phyloP scores from a whole-genome alignment of 2,888 invertebrate genomes.

The Siphonodentalium dalli region DNA sequence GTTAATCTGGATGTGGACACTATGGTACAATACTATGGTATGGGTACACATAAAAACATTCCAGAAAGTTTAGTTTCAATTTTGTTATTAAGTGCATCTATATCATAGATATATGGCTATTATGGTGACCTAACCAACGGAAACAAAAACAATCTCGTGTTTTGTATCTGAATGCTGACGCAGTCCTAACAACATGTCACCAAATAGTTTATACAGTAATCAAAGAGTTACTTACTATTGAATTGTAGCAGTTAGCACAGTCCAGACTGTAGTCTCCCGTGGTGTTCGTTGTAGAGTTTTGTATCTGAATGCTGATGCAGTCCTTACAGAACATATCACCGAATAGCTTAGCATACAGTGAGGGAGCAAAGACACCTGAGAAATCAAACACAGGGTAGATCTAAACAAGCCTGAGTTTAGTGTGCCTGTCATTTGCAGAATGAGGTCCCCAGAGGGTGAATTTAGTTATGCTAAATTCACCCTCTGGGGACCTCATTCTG shows the following conservation, averaged over 20 bases:
- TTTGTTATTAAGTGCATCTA: no score
- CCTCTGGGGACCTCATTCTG: no score
- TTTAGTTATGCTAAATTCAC: no score
- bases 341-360: slow-evolving; percentile 54
- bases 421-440: no score
- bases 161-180: slow-evolving; percentile 26
- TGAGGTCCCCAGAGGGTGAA: no score
- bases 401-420: background rate
- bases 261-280: slow-evolving; percentile 25
- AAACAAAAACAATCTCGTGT: no score
- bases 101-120: no score
- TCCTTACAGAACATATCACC: slow-evolving; percentile 47
- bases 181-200: slow-evolving; percentile 48
- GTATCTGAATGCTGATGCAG: slow-evolving; percentile 37
- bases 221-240: slow-evolving; percentile 38
- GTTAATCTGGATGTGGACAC: no score
- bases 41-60: no score
- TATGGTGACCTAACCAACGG: no score
- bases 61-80: no score
- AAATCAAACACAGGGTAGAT: slow-evolving; percentile 2
- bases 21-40: no score
- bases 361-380: slow-evolving; percentile 57
- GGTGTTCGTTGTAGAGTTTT: background rate
- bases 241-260: slow-evolving; percentile 40
- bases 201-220: slow-evolving; percentile 52